These are phyloP conservation scores for Monopis laevigella DNA, from an alignment of 2,888 invertebrate species.

Conservation along the genomic window DNA sequence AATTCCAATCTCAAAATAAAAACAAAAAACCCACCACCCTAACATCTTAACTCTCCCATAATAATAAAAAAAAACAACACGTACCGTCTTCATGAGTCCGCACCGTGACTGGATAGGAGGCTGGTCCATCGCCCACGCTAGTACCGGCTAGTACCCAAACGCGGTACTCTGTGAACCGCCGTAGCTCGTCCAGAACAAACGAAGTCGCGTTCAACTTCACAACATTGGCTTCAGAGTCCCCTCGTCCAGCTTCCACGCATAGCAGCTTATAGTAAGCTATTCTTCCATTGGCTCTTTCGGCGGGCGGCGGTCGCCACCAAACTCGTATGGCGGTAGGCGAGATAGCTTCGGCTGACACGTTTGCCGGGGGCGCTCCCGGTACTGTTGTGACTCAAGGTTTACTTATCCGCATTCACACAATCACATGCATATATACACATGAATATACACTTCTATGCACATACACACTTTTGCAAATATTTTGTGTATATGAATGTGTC, in stretches of 20 bases:
- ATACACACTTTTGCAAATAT: too few relatives aligned
- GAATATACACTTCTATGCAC: too few relatives aligned
- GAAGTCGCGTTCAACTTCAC: slow-evolving; percentile 82
- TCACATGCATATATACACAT: too few relatives aligned
- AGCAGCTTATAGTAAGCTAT: slow-evolving; percentile 96
- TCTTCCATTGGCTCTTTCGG: slow-evolving; percentile 89
- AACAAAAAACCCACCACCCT: too few relatives aligned
- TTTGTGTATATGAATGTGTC: too few relatives aligned
- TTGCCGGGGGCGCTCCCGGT: slow-evolving; percentile 96
- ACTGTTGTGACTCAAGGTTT: slow-evolving; percentile 65
- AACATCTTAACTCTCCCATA: too few relatives aligned
- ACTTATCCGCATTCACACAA: not conserved
- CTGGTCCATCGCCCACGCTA: slow-evolving; percentile 94
- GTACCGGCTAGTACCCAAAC: slow-evolving; percentile 97
- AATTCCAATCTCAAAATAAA: too few relatives aligned
- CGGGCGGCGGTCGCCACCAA: slow-evolving; percentile 92
- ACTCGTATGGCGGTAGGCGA: slow-evolving; percentile 91
- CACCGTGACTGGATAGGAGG: slow-evolving; percentile 90
- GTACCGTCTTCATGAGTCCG: slow-evolving; percentile 99
- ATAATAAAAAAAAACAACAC: slow-evolving; percentile 50
- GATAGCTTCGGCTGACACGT: slow-evolving; percentile 88
- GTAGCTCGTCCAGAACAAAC: slow-evolving; percentile 87
- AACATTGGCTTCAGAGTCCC: slow-evolving; percentile 85
- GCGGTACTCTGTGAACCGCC: slow-evolving; percentile 95
- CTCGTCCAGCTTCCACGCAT: slow-evolving; percentile 84